phyloP scores from a whole-genome alignment of 2,797 vertebrate species.

The Sparus aurata region DNA sequence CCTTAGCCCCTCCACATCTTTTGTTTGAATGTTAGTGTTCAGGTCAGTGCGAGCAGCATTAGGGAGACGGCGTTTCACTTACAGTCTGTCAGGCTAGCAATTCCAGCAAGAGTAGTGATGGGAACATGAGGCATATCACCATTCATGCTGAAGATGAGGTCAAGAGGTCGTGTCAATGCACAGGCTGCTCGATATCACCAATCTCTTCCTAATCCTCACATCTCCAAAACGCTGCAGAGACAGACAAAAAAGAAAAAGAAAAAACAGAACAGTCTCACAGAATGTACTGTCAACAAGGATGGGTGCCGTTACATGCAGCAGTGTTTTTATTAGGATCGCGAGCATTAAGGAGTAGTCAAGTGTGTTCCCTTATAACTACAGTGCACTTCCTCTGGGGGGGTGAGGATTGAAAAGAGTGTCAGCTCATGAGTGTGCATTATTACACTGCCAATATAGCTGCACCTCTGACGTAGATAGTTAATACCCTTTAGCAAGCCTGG shows the following conservation, averaged over 20 bases:
- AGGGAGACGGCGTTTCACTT: slow-evolving; percentile 83
- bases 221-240: slow-evolving; percentile 87
- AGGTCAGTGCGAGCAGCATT: slow-evolving; percentile 25
- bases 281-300: slow-evolving; percentile 26
- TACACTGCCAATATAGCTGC: slow-evolving; percentile 44
- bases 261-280: slow-evolving; percentile 1
- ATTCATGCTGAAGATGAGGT: slow-evolving; percentile 99
- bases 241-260: slow-evolving; percentile 30
- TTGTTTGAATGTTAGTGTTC: slow-evolving; percentile 29
- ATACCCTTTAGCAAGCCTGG: slow-evolving; percentile 39
- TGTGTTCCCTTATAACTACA: slow-evolving; percentile 4
- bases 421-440: slow-evolving; percentile 47
- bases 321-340: background rate
- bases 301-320: slow-evolving; percentile 14
- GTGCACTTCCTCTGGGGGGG: slow-evolving; percentile 15
- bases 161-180: slow-evolving; percentile 88
- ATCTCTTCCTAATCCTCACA: slow-evolving; percentile 93
- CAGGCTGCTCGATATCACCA: slow-evolving; percentile 89
- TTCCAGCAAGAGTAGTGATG: slow-evolving; percentile 99
- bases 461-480: slow-evolving; percentile 34
- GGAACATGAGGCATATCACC: slow-evolving; percentile 99
- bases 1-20: slow-evolving; percentile 15
- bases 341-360: background rate
- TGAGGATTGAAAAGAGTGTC: slow-evolving; percentile 31
- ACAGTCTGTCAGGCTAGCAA: slow-evolving; percentile 99